Evolutionary conservation across 2,797 vertebrate genomes (phyloP), one percentile per base, ranked within the genome.

Genomic region (Podarcis lilfordi): DNA sequence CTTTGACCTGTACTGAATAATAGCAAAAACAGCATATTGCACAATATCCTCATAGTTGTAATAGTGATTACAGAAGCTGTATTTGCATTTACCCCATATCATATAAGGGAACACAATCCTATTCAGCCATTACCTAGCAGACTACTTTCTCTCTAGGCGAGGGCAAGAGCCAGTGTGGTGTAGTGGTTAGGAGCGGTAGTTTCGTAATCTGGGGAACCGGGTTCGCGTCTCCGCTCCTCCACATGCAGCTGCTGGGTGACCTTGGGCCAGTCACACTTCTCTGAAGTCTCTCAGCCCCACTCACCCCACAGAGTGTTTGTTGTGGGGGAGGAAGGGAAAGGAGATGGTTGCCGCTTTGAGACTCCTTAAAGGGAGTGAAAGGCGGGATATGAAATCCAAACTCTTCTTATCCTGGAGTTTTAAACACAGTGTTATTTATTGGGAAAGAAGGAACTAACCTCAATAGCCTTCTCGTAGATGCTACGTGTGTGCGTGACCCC

Each of bases 401-500:
- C 32, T 32, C 32, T 32, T 32, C 32, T 32, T 32, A 40, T 75
- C 19, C 45, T 75, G 40, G n/a, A 64, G 8, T 6, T 29, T 21
- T n/a, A 19, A 13, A 71, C 8, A 21, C 59, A 10, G 4, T 29
- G 32, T 4, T 17, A 32, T 8, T 29, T 9, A 32, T 8, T 29
- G 6, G 19, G 37, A 35, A 17, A 68, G 10, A 59, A 72, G 21
- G 40, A 76, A 86, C 84, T 71, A 94, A 98, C 98, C 98, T 99
- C 98, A 1, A 99, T 99, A 82, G 98, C 97, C 92, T 98, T 98
- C 96, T 99, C 98, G 92, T 99, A 99, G 92, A 99, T 99, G 89
- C 97, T 96, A 32, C 98, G 97, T 11, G 98, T 99, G 94, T 99
- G 98, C 8, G 98, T 99, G 91, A 99, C 98, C 1, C 98, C 98